These are phyloP conservation scores for Phenganax stokvisi DNA, from an alignment of 92 coral and sea anemone genomes.

Conservation along the genomic window DNA sequence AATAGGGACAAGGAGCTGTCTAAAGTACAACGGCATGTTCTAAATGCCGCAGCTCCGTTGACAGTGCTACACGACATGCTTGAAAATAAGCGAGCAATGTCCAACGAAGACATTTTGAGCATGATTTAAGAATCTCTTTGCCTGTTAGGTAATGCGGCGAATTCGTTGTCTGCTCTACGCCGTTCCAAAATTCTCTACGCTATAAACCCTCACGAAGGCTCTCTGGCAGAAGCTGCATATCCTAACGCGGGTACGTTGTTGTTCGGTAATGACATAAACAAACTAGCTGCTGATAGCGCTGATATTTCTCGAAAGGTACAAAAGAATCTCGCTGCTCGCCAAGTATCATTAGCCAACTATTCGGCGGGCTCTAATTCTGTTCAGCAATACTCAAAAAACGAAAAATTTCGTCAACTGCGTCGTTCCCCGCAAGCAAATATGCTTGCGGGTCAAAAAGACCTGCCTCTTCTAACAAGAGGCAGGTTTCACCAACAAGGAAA, in stretches of 20 bases:
- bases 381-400: too few species aligned
- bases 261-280: too few species aligned
- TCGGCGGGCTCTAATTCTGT: too few species aligned
- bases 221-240: too few species aligned
- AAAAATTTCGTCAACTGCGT: too few species aligned
- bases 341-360: not conserved
- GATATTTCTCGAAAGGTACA: not conserved
- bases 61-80: not conserved
- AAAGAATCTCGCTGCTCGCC: not conserved
- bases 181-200: not conserved
- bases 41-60: conserved; percentile 1
- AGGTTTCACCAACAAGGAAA: too few species aligned
- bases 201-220: not conserved
- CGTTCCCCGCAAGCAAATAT: too few species aligned
- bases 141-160: not conserved
- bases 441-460: too few species aligned
- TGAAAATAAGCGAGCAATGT: not conserved
- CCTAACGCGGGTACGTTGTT: too few species aligned
- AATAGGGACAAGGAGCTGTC: not conserved
- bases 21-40: not conserved
- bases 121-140: not conserved
- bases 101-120: not conserved
- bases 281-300: too few species aligned
- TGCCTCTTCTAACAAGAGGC: too few species aligned
- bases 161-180: conserved; percentile 3